Conservation (phyloP, 2,113 vertebrate genomes). For the Misgurnus mizolepis region DNA sequence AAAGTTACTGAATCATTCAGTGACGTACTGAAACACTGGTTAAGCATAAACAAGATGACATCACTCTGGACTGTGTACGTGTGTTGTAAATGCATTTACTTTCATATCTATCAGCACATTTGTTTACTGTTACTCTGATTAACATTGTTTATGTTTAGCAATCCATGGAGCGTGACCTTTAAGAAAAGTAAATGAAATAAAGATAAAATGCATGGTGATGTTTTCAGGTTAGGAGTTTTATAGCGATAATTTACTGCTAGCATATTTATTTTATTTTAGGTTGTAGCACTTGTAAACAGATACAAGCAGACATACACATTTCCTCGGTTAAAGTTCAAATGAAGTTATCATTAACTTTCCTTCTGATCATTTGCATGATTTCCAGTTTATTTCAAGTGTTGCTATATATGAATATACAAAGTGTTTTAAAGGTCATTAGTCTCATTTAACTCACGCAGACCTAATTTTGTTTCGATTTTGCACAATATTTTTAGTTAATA, state of each 20-base stretch:
- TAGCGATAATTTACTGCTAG: not conserved
- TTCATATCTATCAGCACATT: conserved; percentile 8
- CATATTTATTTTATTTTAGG: not conserved
- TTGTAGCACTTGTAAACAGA: not conserved
- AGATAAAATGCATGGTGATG: not conserved
- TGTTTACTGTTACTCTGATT: conserved; percentile 9
- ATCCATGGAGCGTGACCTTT: not conserved
- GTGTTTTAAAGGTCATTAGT: conserved; percentile 1
- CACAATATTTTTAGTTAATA: no score
- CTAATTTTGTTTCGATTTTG: no score
- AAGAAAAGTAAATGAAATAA: not conserved
- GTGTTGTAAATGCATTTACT: not conserved
- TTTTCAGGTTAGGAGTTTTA: not conserved
- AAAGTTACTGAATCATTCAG: not conserved
- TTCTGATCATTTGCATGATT: conserved; percentile 55
- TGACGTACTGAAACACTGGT: not conserved
- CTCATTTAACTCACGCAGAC: no score
- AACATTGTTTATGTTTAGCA: not conserved
- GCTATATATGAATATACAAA: conserved; percentile 35
- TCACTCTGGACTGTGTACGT: not conserved
- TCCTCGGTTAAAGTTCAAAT: conserved; percentile 21
- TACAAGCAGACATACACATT: not conserved
- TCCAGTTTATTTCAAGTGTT: conserved; percentile 46
- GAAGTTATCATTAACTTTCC: conserved; percentile 45
- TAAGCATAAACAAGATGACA: conserved; percentile 9